A percentile compares a stretch with the other conserved stretches of the same genome.
phyloP scores from a whole-genome alignment of 2,797 vertebrate genomes.

The Smutsia gigantea region DNA sequence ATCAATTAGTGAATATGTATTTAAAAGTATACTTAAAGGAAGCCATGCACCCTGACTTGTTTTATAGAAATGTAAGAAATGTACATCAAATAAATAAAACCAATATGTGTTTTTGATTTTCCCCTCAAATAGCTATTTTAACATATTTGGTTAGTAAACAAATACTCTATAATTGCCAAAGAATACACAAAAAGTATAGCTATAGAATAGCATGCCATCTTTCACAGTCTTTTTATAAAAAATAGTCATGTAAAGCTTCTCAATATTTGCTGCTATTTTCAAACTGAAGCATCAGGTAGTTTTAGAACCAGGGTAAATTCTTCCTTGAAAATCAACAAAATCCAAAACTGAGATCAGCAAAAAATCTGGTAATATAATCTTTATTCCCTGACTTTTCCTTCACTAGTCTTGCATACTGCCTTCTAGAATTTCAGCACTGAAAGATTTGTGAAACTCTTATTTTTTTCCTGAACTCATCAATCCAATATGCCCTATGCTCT shows the following conservation, averaged over 20 bases:
- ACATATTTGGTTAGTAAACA: neutral
- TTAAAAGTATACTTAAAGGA: conserved; percentile 16
- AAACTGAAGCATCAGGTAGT: neutral
- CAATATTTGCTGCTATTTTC: neutral
- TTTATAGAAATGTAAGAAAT: conserved; percentile 15
- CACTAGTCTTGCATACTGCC: neutral
- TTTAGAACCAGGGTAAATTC: conserved; percentile 1
- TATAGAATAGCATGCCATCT: neutral
- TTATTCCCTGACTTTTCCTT: neutral
- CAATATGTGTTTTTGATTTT: neutral
- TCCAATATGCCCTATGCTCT: neutral
- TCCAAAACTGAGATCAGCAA: neutral
- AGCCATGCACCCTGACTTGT: conserved; percentile 14
- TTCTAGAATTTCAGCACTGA: neutral
- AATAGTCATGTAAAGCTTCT: neutral
- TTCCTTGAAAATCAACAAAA: conserved; percentile 22
- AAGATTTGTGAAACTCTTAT: neutral
- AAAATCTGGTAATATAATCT: neutral
- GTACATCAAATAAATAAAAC: neutral
- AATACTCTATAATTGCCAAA: neutral
- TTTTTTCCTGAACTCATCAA: neutral
- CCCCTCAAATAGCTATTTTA: neutral
- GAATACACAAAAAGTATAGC: neutral
- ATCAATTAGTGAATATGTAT: neutral
- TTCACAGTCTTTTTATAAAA: neutral